These are phyloP conservation scores for Molossus molossus DNA, from an alignment of 2,797 vertebrate genomes.

Conservation along the genomic window DNA sequence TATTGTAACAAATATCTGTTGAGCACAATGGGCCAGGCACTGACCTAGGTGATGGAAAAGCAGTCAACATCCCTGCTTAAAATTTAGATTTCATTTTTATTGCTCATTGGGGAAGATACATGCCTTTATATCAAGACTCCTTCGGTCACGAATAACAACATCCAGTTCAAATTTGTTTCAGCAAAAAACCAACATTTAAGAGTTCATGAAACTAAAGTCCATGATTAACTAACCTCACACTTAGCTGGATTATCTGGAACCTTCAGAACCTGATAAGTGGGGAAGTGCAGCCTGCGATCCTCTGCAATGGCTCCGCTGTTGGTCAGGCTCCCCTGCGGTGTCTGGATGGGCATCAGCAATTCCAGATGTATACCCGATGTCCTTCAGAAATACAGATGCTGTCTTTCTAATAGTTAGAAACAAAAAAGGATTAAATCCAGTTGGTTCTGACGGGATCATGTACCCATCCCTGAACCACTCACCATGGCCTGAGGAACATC, in stretches of 20 bases:
- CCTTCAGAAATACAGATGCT: constrained; percentile 9
- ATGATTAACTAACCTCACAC: not conserved
- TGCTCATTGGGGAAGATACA: not conserved
- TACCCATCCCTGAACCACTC: not conserved
- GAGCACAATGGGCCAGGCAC: not conserved
- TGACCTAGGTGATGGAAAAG: not conserved
- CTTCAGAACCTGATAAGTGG: not conserved
- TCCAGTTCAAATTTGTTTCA: not conserved
- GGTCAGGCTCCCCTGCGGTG: not conserved
- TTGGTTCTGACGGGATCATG: not conserved
- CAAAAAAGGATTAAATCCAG: not conserved
- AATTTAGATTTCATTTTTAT: not conserved
- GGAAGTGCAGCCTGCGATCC: not conserved
- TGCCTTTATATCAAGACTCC: not conserved
- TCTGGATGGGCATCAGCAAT: not conserved
- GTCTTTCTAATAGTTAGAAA: not conserved
- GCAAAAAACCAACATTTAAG: not conserved
- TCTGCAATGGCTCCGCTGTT: not conserved
- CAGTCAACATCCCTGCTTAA: not conserved
- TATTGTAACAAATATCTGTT: not conserved
- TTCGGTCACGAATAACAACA: not conserved
- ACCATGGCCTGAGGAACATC: not conserved
- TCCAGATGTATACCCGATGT: not conserved
- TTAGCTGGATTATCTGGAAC: not conserved
- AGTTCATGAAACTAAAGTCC: not conserved